Base-by-base conservation (phyloP, 2,888 invertebrate species). In the Lepidocyrtoides sp. region DNA sequence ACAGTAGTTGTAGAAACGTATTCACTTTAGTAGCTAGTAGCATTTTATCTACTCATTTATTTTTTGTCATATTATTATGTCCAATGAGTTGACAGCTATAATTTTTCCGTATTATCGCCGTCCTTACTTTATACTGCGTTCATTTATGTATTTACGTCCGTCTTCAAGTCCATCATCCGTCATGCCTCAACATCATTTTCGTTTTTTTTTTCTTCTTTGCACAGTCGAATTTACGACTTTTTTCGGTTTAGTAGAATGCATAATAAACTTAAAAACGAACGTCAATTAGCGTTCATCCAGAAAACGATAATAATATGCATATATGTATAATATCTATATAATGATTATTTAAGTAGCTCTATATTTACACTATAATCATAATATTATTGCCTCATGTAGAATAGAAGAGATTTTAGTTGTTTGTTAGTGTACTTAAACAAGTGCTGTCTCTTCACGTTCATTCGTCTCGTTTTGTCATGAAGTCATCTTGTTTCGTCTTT, bases 111-210 rank as follows among this genome's bases (percentile, higher is more conserved):
- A n/a, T n/a, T n/a, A n/a, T n/a, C n/a, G n/a, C n/a, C n/a, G n/a
- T n/a, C n/a, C 2, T 26, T 26, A 10, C 12, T 10, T 23, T 60
- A 3, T 29, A 29, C 26, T 14, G 20, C 63, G 14, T 63, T 29
- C 5, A 29, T 12, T 63, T 14, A 26, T 29, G 8, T 48, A n/a
- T 48, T 5, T 2, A 8, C 2, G 26, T 60, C 1, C 26, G 66
- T 69, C 66, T 14, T 1, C 32, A 69, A 69, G 66, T 69, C 66
- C 66, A 69, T 69, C 66, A 69, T 69, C 36, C 26, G 29, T 17
- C 66, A 69, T 69, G 66, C 66, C n/a, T 57, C 23, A 20, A 57
- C 3, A 57, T 57, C 20, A 23, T 5, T 57, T 8, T 20, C 17
- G 7, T n/a, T n/a, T n/a, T n/a, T n/a, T n/a, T n/a, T n/a, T n/a